Evolutionary conservation across 2,888 invertebrate species (phyloP), one percentile per base, ranked within the genome.

Genomic region (Branchipolynoe longqiensis): DNA sequence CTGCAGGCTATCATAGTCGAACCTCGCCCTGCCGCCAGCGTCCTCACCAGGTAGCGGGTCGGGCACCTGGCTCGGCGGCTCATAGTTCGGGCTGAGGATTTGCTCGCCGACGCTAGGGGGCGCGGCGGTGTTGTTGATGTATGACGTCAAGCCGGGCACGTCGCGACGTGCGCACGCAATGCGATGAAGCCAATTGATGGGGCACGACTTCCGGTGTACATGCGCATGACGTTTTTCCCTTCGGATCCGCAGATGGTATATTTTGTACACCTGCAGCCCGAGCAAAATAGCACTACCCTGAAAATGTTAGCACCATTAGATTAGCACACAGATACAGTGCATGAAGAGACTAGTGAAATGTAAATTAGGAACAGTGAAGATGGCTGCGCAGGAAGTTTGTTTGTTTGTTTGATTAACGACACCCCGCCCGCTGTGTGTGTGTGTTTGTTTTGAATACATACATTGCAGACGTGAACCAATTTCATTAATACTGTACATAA

Each of bases 251-350:
- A 54, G 28, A 28, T 78, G 41, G 48, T 78, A 78, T 6, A 78
- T 31, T 28, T 48, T 41, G 54, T 41, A 78, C 25, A 78, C 22
- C 48, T 78, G 78, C 28, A 78, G 8, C 48, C 78, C 78, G 0
- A 78, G 41, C 28, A 78, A 28, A 48, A 78, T 78, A 8, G 78
- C 78, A 31, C 48, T 78, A 8, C 78, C 78, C 78, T 78, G 31
- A 2, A 78, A 40, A 18, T 38, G 38, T 4, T 38, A 28, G 31
- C n/a, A n/a, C n/a, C n/a, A n/a, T n/a, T n/a, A n/a, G n/a, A n/a
- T n/a, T n/a, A n/a, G n/a, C n/a, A n/a, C n/a, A n/a, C n/a, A n/a
- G n/a, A n/a, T n/a, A n/a, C n/a, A n/a, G n/a, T n/a, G n/a, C n/a
- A n/a, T n/a, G n/a, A n/a, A n/a, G n/a, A n/a, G n/a, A n/a, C n/a